Conservation (phyloP, 2,888 invertebrate genomes). For the Oasisia sp. region DNA sequence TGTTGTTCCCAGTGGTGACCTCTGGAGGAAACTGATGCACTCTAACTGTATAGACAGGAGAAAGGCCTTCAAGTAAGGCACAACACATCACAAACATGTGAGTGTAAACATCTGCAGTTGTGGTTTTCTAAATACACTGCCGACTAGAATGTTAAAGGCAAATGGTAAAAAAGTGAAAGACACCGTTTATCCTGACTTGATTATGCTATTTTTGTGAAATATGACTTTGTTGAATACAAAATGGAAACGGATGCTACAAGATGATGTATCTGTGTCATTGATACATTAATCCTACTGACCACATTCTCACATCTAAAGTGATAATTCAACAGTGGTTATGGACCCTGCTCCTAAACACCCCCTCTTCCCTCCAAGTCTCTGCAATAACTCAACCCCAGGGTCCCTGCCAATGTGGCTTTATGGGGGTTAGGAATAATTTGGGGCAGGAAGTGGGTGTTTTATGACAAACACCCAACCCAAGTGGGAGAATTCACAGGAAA, state of each 20-base stretch:
- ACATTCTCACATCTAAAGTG: background rate
- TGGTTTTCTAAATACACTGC: no score
- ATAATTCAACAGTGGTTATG: background rate
- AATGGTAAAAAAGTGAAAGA: background rate
- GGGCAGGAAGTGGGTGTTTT: constrained; percentile 4
- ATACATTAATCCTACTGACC: background rate
- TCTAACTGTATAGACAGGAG: no score
- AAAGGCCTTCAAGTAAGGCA: no score
- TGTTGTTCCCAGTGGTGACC: no score
- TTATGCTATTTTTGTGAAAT: background rate
- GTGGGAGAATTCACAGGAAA: background rate
- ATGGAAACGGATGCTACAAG: background rate
- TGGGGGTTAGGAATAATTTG: background rate
- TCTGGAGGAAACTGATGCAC: no score
- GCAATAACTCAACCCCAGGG: background rate
- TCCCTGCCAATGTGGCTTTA: background rate
- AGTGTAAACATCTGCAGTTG: no score
- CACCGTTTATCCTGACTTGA: background rate
- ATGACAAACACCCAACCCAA: background rate
- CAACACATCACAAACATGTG: no score
- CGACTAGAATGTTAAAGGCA: no score
- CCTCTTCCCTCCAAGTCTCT: background rate
- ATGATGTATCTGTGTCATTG: background rate
- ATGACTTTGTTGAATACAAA: background rate
- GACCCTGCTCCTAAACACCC: background rate